A percentile compares a stretch with the other conserved stretches of the same genome.
Conservation (phyloP, 2,113 vertebrate species). For the Hippopotamus amphibius region DNA sequence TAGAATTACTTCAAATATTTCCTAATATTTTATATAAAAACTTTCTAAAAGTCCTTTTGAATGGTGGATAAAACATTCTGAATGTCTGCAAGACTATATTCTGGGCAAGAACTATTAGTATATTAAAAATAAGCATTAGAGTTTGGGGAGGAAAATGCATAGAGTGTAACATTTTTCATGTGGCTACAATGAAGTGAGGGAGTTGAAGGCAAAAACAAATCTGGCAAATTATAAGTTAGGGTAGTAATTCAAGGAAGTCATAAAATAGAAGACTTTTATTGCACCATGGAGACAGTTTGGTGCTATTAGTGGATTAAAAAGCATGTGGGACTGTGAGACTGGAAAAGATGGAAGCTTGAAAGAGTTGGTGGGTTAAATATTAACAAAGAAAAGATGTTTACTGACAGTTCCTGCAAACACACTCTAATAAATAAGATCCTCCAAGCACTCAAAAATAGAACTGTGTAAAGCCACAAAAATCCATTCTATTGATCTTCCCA, state of each 20-base stretch:
- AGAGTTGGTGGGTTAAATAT: conserved; percentile 88
- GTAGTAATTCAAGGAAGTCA: conserved; percentile 90
- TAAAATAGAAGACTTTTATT: conserved; percentile 90
- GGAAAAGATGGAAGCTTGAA: conserved; percentile 86
- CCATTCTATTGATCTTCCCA: conserved; percentile 55
- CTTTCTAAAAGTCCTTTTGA: conserved; percentile 72
- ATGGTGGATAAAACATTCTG: conserved; percentile 76
- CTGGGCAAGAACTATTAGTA: conserved; percentile 76
- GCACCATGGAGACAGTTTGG: conserved; percentile 86
- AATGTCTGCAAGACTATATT: conserved; percentile 73
- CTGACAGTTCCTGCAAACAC: conserved; percentile 84
- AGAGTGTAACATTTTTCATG: conserved; percentile 73
- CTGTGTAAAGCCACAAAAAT: conserved; percentile 76
- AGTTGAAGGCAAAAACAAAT: conserved; percentile 88
- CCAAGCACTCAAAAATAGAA: conserved; percentile 77
- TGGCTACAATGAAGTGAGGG: conserved; percentile 86
- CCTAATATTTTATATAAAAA: conserved; percentile 77
- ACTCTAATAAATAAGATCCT: conserved; percentile 82
- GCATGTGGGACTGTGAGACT: conserved; percentile 87
- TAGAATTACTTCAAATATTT: conserved; percentile 78
- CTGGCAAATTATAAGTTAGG: conserved; percentile 88
- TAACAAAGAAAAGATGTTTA: conserved; percentile 90
- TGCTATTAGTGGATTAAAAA: conserved; percentile 89
- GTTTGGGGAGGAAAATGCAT: conserved; percentile 83
- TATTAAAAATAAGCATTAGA: conserved; percentile 85